These are phyloP conservation scores for Porites rus DNA, from an alignment of 92 coral and sea anemone genomes.

Conservation along the genomic window DNA sequence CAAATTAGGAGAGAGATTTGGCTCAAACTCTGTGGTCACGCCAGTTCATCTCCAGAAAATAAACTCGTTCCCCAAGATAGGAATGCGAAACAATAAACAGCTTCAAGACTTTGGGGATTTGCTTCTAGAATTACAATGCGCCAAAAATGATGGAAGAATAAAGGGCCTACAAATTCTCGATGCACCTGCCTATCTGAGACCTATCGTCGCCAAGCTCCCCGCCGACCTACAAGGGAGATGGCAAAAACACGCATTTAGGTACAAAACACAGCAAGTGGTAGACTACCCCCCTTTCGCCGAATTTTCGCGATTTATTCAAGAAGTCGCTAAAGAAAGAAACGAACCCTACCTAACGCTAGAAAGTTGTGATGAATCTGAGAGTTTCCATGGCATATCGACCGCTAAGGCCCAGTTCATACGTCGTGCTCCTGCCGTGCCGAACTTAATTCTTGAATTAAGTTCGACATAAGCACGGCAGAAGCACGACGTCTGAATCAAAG, in stretches of 20 bases:
- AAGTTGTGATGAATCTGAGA: not conserved
- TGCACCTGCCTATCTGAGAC: slow-evolving; percentile 48
- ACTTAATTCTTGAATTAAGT: too few relatives aligned
- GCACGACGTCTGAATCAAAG: too few relatives aligned
- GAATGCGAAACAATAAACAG: not conserved
- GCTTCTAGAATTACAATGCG: slow-evolving; percentile 61
- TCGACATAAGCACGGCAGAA: too few relatives aligned
- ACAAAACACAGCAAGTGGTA: slow-evolving; percentile 16
- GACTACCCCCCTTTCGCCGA: slow-evolving; percentile 70
- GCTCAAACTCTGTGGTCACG: slow-evolving; percentile 14
- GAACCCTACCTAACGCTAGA: slow-evolving; percentile 59
- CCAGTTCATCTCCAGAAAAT: slow-evolving; percentile 22
- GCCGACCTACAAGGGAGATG: slow-evolving; percentile 66
- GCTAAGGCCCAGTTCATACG: too few relatives aligned
- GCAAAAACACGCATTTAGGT: slow-evolving; percentile 68
- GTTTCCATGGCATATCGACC: too few relatives aligned
- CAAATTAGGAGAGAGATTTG: slow-evolving; percentile 34
- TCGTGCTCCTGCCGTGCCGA: too few relatives aligned
- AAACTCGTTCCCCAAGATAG: not conserved
- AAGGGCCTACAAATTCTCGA: slow-evolving; percentile 62
- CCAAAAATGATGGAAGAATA: slow-evolving; percentile 56
- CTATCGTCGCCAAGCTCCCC: slow-evolving; percentile 49
- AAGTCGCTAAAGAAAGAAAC: slow-evolving; percentile 50
- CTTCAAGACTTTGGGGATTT: slow-evolving; percentile 65
- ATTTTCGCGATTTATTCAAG: slow-evolving; percentile 55